These are phyloP conservation scores for Heliocidaris tuberculata DNA, from an alignment of 35 echinoderm and acorn worm genomes.

Conservation along the genomic window DNA sequence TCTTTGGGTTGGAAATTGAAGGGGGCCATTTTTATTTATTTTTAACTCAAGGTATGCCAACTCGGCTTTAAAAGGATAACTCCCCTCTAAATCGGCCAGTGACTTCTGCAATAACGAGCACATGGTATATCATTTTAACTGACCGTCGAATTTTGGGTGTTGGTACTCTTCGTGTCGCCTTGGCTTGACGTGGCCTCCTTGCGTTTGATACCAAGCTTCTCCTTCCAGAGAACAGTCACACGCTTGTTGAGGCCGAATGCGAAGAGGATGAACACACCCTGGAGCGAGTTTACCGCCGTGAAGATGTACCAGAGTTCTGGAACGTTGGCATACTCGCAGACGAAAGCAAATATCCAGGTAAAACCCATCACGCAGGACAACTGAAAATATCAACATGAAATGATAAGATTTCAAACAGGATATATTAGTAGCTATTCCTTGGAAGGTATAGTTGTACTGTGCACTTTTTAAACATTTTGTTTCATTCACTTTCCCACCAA, in stretches of 20 bases:
- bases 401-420: not conserved
- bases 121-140: not conserved
- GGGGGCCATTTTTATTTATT: too few relatives aligned
- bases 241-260: slow-evolving; percentile 49
- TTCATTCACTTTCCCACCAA: not conserved
- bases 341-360: slow-evolving; percentile 43
- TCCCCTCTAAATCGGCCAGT: too few relatives aligned
- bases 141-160: not conserved
- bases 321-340: slow-evolving; percentile 12
- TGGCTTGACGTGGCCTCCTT: not conserved
- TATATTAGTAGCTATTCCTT: not conserved
- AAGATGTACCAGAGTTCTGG: slow-evolving; percentile 52
- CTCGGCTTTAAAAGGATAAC: too few relatives aligned
- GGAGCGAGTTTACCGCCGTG: slow-evolving; percentile 40
- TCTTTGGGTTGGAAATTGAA: too few relatives aligned
- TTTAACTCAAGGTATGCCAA: too few relatives aligned
- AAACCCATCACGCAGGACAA: slow-evolving; percentile 44
- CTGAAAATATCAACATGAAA: slow-evolving; percentile 11
- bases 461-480: not conserved
- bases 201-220: not conserved
- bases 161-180: not conserved
- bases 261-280: slow-evolving; percentile 33
- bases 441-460: not conserved
- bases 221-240: slow-evolving; percentile 1
- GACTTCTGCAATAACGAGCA: not conserved